phyloP scores from a whole-genome alignment of 2,888 invertebrate genomes.

The Dichetophora obliterata region DNA sequence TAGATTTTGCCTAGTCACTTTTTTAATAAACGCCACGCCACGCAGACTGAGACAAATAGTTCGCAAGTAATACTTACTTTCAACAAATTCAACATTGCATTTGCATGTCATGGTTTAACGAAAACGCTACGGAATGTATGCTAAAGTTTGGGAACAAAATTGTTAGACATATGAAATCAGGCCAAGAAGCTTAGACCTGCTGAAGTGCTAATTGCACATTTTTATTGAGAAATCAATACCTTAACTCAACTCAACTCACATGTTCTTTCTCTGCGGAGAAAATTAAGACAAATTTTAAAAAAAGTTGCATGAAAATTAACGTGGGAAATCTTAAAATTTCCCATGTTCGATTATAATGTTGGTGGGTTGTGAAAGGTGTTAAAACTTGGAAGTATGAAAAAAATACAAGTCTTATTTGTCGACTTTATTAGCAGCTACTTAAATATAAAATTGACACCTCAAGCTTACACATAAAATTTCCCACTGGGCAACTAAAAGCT shows the following conservation, averaged over 20 bases:
- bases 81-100: not conserved
- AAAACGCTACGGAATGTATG: too few species aligned
- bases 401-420: not conserved
- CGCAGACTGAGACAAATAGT: not conserved
- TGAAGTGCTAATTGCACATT: too few species aligned
- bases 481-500: not conserved
- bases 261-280: too few species aligned
- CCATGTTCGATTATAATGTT: not conserved
- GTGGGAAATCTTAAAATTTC: not conserved
- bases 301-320: not conserved
- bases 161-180: not conserved
- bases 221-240: too few species aligned
- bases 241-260: too few species aligned
- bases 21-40: not conserved
- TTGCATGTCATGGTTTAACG: conserved; percentile 1
- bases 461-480: not conserved
- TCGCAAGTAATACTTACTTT: not conserved
- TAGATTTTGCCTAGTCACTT: not conserved
- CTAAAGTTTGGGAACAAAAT: not conserved
- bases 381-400: not conserved
- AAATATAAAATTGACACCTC: conserved; percentile 12
- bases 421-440: not conserved
- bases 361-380: not conserved
- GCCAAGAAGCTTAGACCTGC: not conserved
- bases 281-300: too few species aligned